Evolutionary conservation across 2,113 vertebrate species (phyloP).

Genomic region (Tricholaema leucomelas): DNA sequence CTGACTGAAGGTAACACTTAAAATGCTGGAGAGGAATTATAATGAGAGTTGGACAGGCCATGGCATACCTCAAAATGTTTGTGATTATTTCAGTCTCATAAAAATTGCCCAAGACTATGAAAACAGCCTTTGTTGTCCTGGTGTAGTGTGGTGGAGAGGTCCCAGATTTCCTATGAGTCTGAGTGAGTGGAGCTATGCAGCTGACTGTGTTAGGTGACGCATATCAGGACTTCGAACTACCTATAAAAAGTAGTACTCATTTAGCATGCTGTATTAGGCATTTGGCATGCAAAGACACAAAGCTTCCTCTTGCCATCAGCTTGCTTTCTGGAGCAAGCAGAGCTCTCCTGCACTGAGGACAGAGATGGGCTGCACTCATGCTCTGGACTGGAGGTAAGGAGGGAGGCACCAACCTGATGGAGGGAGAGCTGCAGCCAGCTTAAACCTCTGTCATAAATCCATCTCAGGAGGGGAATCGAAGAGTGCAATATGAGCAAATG

Average conservation of each 20-base stretch:
- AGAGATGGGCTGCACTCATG: rapidly evolving
- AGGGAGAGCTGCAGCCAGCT: neutral
- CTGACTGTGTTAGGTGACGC: slow-evolving; percentile 70
- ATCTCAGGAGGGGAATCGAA: neutral
- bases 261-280: slow-evolving; percentile 24
- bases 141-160: slow-evolving; percentile 43
- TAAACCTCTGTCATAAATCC: neutral
- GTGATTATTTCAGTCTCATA: slow-evolving; percentile 61
- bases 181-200: slow-evolving; percentile 20
- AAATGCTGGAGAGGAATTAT: slow-evolving; percentile 42
- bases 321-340: neutral
- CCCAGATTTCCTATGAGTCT: slow-evolving; percentile 60
- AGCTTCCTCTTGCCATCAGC: neutral
- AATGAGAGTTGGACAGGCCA: slow-evolving; percentile 53
- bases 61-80: slow-evolving; percentile 48
- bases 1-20: slow-evolving; percentile 39
- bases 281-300: neutral
- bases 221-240: slow-evolving; percentile 64
- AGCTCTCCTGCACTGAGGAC: neutral
- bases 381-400: neutral
- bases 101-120: slow-evolving; percentile 57
- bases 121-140: slow-evolving; percentile 62
- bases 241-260: slow-evolving; percentile 30
- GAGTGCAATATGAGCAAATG: neutral
- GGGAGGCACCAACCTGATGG: neutral